phyloP scores from a whole-genome alignment of 2,797 vertebrate species.

The Sternarchorhynchus goeldii region DNA sequence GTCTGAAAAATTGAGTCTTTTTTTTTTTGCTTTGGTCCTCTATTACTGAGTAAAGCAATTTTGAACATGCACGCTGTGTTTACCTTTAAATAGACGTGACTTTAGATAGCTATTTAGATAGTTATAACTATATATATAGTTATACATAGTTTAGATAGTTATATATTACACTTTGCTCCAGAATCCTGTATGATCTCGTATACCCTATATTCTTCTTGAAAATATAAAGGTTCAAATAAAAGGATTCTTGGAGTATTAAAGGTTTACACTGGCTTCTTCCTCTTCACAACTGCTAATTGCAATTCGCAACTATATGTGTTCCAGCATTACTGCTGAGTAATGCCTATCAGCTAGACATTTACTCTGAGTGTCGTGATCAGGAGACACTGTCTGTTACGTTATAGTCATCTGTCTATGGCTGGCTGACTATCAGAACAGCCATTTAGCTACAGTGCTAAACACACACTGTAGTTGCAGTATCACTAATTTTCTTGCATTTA shows the following conservation, averaged over 20 bases:
- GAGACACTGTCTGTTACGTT: background rate
- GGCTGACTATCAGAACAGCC: background rate
- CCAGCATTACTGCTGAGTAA: background rate
- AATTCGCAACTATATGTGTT: background rate
- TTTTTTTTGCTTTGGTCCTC: background rate
- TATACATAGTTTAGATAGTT: too few relatives aligned
- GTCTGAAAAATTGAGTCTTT: background rate
- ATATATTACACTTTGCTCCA: too few relatives aligned
- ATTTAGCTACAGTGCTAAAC: background rate
- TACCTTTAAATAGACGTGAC: too few relatives aligned
- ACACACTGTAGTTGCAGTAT: background rate
- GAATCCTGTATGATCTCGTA: too few relatives aligned
- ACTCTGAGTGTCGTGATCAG: background rate
- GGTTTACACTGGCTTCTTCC: too few relatives aligned
- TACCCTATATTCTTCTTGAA: too few relatives aligned
- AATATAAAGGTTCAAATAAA: too few relatives aligned
- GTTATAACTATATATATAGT: too few relatives aligned
- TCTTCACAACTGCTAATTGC: background rate
- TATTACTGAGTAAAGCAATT: too few relatives aligned
- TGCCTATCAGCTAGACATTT: slow-evolving; percentile 53
- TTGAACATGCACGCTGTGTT: too few relatives aligned
- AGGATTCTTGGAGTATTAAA: too few relatives aligned
- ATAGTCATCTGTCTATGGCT: background rate
- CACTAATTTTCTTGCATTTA: slow-evolving; percentile 1
- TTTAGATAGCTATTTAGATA: too few relatives aligned